phyloP scores from a whole-genome alignment of 2,797 vertebrate genomes.

The Esox lucius region DNA sequence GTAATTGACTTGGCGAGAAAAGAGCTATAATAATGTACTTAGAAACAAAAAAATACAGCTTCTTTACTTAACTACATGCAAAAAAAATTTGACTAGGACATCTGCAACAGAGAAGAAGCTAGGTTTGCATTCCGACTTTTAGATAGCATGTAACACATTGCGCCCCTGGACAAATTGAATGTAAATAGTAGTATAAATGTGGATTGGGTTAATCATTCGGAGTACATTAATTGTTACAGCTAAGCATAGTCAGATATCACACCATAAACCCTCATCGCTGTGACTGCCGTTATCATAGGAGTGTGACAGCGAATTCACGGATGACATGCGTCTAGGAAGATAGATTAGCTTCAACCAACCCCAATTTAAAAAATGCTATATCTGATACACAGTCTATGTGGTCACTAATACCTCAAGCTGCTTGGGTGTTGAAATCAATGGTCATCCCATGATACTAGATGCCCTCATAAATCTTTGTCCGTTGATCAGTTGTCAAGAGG shows the following conservation, averaged over 20 bases:
- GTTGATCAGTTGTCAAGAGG: slow-evolving; percentile 71
- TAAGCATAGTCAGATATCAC: not conserved
- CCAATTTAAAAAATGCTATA: not conserved
- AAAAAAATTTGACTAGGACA: too few species aligned
- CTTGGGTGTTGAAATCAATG: slow-evolving; percentile 81
- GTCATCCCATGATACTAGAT: slow-evolving; percentile 79
- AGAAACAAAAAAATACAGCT: too few species aligned
- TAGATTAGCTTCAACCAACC: not conserved
- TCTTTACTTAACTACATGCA: too few species aligned
- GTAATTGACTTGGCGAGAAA: too few species aligned
- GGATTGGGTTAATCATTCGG: too few species aligned
- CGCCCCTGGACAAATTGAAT: too few species aligned
- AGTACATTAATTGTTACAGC: not conserved
- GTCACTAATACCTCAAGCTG: not conserved
- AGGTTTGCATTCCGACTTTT: too few species aligned
- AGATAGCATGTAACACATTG: too few species aligned
- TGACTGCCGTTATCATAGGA: not conserved
- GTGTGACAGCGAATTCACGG: not conserved
- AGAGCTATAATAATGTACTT: too few species aligned
- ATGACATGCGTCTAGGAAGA: not conserved
- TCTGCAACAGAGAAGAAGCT: too few species aligned
- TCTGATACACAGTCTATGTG: not conserved
- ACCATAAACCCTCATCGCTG: not conserved
- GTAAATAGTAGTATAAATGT: too few species aligned
- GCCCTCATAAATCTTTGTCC: slow-evolving; percentile 88